Conservation (phyloP, 2,797 vertebrate genomes). For the Chloroceryle amazona region DNA sequence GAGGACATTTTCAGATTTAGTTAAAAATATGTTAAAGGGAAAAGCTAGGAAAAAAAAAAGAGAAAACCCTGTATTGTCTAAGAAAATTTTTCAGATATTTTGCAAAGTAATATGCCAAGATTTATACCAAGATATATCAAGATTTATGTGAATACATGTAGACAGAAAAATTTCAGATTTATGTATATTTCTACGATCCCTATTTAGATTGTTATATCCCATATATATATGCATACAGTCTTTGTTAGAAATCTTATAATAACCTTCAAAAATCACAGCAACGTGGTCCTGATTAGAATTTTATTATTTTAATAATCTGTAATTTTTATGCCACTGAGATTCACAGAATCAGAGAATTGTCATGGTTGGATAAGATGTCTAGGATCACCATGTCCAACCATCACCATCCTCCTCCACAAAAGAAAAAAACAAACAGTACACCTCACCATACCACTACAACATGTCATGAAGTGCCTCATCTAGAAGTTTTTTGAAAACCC, state of each 20-base stretch:
- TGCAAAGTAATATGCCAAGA: fast-evolving
- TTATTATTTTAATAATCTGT: neutral
- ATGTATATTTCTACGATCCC: neutral
- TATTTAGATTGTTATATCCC: neutral
- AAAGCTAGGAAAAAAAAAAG: neutral
- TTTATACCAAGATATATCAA: neutral
- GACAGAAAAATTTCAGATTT: neutral
- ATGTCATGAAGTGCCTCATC: no score
- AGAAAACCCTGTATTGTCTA: neutral
- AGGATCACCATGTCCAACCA: no score
- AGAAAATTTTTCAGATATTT: neutral
- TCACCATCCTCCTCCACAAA: no score
- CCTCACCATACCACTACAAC: no score
- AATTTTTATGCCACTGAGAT: neutral
- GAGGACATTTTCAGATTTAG: neutral
- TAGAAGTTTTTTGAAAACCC: no score
- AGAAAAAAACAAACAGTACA: no score
- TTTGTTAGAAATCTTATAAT: neutral
- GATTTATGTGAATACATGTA: neutral
- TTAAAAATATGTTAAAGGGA: neutral
- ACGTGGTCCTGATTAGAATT: neutral
- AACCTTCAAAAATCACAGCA: neutral
- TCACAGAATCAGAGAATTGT: no score
- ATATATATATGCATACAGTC: neutral
- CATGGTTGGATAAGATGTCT: no score